Conservation (phyloP, 1,140 invertebrate genomes). For the Trissolcus basalis region DNA sequence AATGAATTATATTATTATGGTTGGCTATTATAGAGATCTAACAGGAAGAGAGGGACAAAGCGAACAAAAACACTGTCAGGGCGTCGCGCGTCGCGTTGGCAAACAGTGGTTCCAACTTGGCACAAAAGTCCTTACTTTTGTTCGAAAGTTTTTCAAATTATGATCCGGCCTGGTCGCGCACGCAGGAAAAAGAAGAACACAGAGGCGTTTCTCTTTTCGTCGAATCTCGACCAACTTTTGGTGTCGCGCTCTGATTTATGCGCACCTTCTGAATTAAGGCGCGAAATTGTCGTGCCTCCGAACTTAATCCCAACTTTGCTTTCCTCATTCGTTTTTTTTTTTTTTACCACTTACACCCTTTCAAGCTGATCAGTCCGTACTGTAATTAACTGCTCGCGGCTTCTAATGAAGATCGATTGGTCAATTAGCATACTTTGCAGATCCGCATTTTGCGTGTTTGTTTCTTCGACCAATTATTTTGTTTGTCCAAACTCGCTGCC, state of each 20-base stretch:
- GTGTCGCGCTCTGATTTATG: conserved; percentile 63
- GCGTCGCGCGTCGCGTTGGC: conserved; percentile 70
- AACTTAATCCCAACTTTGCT: conserved; percentile 42
- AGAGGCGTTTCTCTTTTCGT: conserved; percentile 54
- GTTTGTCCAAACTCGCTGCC: conserved; percentile 43
- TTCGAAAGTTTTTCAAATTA: conserved; percentile 75
- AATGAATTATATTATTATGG: too few relatives aligned
- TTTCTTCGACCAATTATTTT: conserved; percentile 52
- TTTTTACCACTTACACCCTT: conserved; percentile 38
- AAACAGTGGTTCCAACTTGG: conserved; percentile 70
- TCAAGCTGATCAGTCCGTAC: conserved; percentile 59
- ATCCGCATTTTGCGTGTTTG: conserved; percentile 62
- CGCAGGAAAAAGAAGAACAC: conserved; percentile 38
- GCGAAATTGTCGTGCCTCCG: conserved; percentile 30
- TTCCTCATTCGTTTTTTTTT: conserved; percentile 32
- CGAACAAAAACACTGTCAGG: conserved; percentile 73
- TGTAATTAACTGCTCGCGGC: conserved; percentile 68
- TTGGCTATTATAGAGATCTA: conserved; percentile 61
- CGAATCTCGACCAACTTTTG: conserved; percentile 24
- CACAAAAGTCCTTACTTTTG: conserved; percentile 75
- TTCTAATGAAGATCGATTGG: conserved; percentile 72
- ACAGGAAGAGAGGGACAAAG: conserved; percentile 73
- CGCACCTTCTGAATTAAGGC: conserved; percentile 65
- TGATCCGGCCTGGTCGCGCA: conserved; percentile 60
- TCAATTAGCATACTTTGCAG: conserved; percentile 65